Conservation (phyloP, 2,113 vertebrate genomes). For the Cololabis saira region DNA sequence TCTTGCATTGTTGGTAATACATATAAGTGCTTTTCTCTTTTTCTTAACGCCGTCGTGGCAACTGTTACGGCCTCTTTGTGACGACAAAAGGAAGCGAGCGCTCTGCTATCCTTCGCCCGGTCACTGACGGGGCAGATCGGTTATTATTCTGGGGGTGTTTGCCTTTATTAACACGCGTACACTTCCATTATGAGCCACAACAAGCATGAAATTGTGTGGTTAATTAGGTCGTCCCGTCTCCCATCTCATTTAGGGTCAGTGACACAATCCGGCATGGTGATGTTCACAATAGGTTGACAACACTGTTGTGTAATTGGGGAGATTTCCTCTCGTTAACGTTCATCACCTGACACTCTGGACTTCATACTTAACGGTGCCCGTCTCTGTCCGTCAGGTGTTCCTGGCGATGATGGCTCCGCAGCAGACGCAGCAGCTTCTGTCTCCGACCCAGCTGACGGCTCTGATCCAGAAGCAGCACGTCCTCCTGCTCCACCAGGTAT, state of each 20-base stretch:
- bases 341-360: constrained; percentile 43
- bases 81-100: constrained; percentile 25
- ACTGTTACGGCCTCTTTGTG: constrained; percentile 8
- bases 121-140: constrained; percentile 28
- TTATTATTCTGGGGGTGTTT: constrained; percentile 77
- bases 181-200: constrained; percentile 76
- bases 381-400: constrained; percentile 81
- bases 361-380: constrained; percentile 2
- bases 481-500: constrained; percentile 94
- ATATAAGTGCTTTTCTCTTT: too few species aligned
- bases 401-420: constrained; percentile 95
- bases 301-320: constrained; percentile 53
- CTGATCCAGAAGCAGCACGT: constrained; percentile 95
- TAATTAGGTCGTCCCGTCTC: constrained; percentile 72
- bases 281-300: constrained; percentile 61
- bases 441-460: constrained; percentile 91
- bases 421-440: constrained; percentile 92
- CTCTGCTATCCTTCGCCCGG: constrained; percentile 34
- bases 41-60: constrained; percentile 36
- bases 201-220: constrained; percentile 78
- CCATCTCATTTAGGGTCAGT: constrained; percentile 62
- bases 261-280: constrained; percentile 50
- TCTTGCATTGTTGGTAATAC: too few species aligned
- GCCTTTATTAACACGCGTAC: constrained; percentile 74
- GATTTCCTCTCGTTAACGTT: constrained; percentile 54